These are phyloP conservation scores for Clarias batrachus DNA, from an alignment of 2,113 vertebrate species.

Conservation along the genomic window DNA sequence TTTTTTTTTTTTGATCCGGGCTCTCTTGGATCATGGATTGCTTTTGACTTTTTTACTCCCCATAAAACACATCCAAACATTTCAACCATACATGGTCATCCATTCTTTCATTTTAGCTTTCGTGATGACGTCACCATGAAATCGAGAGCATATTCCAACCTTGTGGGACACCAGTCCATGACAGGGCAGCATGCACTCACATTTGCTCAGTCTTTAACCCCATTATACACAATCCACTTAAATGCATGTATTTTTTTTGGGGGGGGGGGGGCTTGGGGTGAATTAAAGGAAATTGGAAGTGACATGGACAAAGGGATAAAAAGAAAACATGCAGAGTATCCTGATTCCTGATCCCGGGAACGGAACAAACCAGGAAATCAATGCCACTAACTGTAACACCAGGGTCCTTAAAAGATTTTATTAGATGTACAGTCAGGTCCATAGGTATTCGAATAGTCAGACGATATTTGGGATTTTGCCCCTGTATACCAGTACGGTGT, in stretches of 20 bases:
- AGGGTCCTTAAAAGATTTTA: background rate
- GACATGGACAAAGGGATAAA: background rate
- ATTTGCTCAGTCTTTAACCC: background rate
- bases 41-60: background rate
- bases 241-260: background rate
- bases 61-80: constrained; percentile 20
- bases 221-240: background rate
- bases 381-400: too few species aligned
- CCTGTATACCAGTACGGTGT: too few species aligned
- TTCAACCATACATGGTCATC: constrained; percentile 5
- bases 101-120: constrained; percentile 47
- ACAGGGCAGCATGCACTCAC: background rate
- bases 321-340: background rate
- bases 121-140: background rate
- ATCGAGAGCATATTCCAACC: background rate
- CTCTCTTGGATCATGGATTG: constrained; percentile 13
- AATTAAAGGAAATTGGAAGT: background rate
- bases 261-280: too few species aligned
- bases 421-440: background rate
- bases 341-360: background rate
- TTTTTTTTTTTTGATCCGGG: constrained; percentile 17
- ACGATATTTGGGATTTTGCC: too few species aligned
- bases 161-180: background rate
- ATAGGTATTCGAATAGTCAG: too few species aligned
- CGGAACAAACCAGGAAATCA: background rate